Evolutionary conservation across 2,888 invertebrate genomes (phyloP).

Genomic region (Coelinius sp.): DNA sequence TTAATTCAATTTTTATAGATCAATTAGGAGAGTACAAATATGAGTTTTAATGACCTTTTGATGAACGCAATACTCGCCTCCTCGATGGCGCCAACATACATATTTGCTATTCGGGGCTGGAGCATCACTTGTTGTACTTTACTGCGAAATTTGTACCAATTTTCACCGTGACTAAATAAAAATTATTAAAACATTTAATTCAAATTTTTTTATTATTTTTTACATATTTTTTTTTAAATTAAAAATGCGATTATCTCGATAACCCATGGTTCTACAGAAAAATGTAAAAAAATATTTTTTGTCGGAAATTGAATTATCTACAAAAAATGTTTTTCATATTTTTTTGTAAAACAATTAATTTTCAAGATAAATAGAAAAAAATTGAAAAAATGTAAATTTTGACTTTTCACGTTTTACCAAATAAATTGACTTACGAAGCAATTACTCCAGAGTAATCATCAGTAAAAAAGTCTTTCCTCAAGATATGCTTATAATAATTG

Average conservation of each 20-base stretch:
- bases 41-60: slow-evolving; percentile 71
- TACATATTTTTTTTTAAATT: too few relatives aligned
- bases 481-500: slow-evolving; percentile 80
- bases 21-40: background rate
- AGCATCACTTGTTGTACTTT: slow-evolving; percentile 86
- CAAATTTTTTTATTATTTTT: background rate
- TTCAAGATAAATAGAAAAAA: too few relatives aligned
- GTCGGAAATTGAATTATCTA: too few relatives aligned
- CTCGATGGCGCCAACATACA: slow-evolving; percentile 80
- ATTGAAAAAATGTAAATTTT: too few relatives aligned
- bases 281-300: too few relatives aligned
- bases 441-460: slow-evolving; percentile 80
- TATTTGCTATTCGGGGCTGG: slow-evolving; percentile 80
- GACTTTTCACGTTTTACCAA: background rate
- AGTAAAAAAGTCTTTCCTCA: slow-evolving; percentile 79
- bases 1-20: background rate
- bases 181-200: background rate
- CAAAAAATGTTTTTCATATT: too few relatives aligned
- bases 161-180: slow-evolving; percentile 80
- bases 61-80: slow-evolving; percentile 81
- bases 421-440: slow-evolving; percentile 77
- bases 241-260: too few relatives aligned
- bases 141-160: slow-evolving; percentile 84
- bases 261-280: too few relatives aligned
- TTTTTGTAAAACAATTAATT: too few relatives aligned